Evolutionary conservation across 2,113 vertebrate genomes (phyloP).

Genomic region (Cranoglanis bouderius): DNA sequence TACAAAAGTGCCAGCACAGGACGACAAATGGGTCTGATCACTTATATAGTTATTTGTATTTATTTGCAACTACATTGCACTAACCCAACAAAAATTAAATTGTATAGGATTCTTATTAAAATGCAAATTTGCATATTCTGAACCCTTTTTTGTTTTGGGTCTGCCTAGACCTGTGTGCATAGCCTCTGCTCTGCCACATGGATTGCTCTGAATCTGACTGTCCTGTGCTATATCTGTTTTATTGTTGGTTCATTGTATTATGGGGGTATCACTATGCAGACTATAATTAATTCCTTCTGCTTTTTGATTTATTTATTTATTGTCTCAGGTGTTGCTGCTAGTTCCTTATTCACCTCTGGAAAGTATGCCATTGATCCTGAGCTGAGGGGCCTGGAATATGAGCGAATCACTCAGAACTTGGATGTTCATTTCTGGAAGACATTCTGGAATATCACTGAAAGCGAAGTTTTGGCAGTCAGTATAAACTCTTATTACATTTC

Average conservation of each 20-base stretch:
- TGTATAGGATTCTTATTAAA: no score
- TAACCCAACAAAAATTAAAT: not conserved
- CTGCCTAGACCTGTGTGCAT: not conserved
- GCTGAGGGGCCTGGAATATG: slow-evolving; percentile 83
- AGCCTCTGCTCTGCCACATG: not conserved
- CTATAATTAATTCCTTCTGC: not conserved
- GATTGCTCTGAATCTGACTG: not conserved
- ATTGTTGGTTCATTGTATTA: not conserved
- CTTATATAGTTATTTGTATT: not conserved
- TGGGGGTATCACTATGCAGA: no score
- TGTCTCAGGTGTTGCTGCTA: slow-evolving; percentile 81
- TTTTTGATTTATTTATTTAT: not conserved
- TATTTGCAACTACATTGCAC: not conserved
- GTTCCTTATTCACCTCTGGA: slow-evolving; percentile 86
- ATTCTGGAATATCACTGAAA: slow-evolving; percentile 92
- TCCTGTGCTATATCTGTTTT: not conserved
- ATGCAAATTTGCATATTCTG: not conserved
- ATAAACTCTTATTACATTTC: not conserved
- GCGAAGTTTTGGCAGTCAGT: slow-evolving; percentile 82
- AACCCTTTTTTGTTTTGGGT: not conserved
- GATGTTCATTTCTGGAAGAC: slow-evolving; percentile 90
- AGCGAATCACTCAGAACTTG: slow-evolving; percentile 87
- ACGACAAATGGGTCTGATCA: not conserved
- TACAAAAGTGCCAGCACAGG: not conserved
- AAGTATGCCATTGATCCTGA: slow-evolving; percentile 89